Evolutionary conservation across 1,140 invertebrate species (phyloP).

Genomic region (Ooceraea biroi): DNA sequence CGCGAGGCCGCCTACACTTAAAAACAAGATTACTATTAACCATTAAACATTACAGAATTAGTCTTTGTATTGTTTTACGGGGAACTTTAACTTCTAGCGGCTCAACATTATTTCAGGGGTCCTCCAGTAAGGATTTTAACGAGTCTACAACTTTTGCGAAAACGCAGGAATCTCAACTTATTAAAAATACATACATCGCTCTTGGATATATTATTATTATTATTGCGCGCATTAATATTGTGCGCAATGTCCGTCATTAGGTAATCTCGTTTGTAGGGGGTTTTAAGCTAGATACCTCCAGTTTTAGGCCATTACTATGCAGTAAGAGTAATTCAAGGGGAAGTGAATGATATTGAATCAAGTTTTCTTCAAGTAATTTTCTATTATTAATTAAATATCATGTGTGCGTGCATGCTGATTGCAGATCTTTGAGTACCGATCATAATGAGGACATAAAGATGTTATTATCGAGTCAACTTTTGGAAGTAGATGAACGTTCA

Average conservation of each 20-base stretch:
- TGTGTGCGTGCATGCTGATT: conserved; percentile 57
- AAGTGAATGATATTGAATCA: conserved; percentile 51
- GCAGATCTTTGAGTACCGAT: neutral
- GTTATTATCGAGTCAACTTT: too few species aligned
- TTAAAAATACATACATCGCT: conserved; percentile 73
- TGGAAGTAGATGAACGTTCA: too few species aligned
- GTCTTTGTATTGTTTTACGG: conserved; percentile 35
- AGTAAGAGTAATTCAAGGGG: conserved; percentile 26
- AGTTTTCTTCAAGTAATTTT: conserved; percentile 57
- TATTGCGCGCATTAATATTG: conserved; percentile 78
- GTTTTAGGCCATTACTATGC: conserved; percentile 65
- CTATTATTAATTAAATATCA: conserved; percentile 22
- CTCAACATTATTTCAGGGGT: conserved; percentile 23
- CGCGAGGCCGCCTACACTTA: conserved; percentile 68
- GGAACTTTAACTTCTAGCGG: conserved; percentile 54
- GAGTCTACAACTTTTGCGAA: conserved; percentile 44
- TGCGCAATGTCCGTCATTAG: conserved; percentile 76
- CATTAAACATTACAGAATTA: conserved; percentile 47
- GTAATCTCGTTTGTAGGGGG: conserved; percentile 52
- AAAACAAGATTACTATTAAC: conserved; percentile 78
- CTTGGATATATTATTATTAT: conserved; percentile 64
- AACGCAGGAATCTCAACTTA: conserved; percentile 70
- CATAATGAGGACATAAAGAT: neutral
- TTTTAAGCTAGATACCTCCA: conserved; percentile 38
- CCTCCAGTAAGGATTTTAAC: conserved; percentile 33